phyloP scores from a whole-genome alignment of 2,797 vertebrate genomes.

The Lindbergichthys nudifrons region DNA sequence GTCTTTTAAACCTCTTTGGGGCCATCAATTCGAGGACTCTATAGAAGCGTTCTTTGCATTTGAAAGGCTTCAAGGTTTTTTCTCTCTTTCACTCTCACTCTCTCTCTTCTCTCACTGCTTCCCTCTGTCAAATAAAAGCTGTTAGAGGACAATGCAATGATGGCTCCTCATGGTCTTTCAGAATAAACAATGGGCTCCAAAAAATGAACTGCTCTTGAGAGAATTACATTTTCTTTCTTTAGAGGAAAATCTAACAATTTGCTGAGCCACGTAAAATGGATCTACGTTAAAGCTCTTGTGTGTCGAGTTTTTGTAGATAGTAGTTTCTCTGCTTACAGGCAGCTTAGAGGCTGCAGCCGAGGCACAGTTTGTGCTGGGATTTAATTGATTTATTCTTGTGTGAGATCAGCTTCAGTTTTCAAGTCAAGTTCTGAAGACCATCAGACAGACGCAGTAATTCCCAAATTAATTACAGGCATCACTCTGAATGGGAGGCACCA shows the following conservation, averaged over 20 bases:
- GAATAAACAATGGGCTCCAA: constrained; percentile 89
- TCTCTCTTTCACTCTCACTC: constrained; percentile 75
- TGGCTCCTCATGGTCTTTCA: constrained; percentile 92
- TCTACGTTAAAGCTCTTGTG: constrained; percentile 71
- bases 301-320: constrained; percentile 48
- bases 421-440: constrained; percentile 69
- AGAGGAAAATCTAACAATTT: constrained; percentile 84
- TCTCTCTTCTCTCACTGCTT: constrained; percentile 80
- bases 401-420: constrained; percentile 63
- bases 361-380: constrained; percentile 45
- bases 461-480: constrained; percentile 82
- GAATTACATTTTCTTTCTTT: constrained; percentile 90
- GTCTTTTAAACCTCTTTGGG: constrained; percentile 95
- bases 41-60: constrained; percentile 91
- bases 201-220: constrained; percentile 89
- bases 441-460: constrained; percentile 75
- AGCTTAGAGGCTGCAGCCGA: constrained; percentile 50
- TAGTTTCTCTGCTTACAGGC: constrained; percentile 53
- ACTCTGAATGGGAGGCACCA: constrained; percentile 70
- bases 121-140: constrained; percentile 91
- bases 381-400: constrained; percentile 75
- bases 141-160: constrained; percentile 87
- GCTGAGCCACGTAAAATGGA: constrained; percentile 79
- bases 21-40: constrained; percentile 92
- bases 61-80: constrained; percentile 93